Base-by-base conservation (phyloP, 2,888 invertebrate genomes). In the Octonoba sinensis region DNA sequence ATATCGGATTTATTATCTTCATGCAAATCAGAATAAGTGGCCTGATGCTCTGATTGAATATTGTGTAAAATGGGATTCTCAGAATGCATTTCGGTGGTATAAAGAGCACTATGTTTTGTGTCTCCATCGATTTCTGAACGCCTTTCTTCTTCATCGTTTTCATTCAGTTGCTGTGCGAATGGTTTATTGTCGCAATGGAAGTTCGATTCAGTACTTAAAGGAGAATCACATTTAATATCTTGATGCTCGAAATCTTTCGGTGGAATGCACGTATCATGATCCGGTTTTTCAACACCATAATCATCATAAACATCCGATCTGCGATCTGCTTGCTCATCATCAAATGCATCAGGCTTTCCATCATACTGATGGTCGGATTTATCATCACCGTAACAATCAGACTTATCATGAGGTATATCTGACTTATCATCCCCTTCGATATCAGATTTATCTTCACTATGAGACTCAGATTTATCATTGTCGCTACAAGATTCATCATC, bases 401-500 rank as follows among this genome's bases (percentile, higher is more conserved):
- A 54, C 20, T 54, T 54, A 16, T 54, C 54, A 16, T 54, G 18
- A 54, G 54, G 54, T n/a, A 49, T 49, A 49, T 65, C 69, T 1
- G 69, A 54, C 36, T 18, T 69, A 20, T 69, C 69, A 15, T 47
- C 67, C 3, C 22, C 22, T 18, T 22, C 69, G 1, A 20, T 51
- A 56, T 81, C 74, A 6, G 82, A 70, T 59, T 82, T 82, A 15
- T 75, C 56, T 56, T 69, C 75, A n/a, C 75, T 82, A 51, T 59
- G 64, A 6, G 70, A 75, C 59, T 82, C 82, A n/a, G 82, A 75
- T 24, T 75, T 70, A 6, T 82, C 82, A 57, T 75, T 73, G 64
- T 81, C 74, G 18, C 75, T 82, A 36, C 36, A 74, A 4, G 71
- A 71, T 51, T 82, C 82, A 8, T 66, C 78, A 44, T 78, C 78